These are phyloP conservation scores for Enteromius fasciolatus DNA, from an alignment of 2,797 vertebrate genomes.

Conservation along the genomic window DNA sequence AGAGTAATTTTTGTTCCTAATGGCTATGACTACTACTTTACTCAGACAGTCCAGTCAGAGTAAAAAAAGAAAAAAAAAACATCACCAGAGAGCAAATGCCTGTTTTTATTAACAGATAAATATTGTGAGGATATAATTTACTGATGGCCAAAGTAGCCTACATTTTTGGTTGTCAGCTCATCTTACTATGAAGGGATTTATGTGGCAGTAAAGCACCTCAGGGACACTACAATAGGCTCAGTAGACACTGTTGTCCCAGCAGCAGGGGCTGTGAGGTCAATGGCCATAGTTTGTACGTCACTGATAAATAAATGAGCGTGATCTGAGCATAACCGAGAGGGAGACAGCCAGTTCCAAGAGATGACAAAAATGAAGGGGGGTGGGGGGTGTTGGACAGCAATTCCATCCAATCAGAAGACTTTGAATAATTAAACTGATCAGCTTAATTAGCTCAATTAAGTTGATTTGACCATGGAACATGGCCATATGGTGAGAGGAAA, in stretches of 20 bases:
- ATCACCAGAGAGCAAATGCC: neutral
- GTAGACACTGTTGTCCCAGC: neutral
- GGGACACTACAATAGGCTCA: constrained; percentile 8
- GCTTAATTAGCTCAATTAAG: constrained; percentile 91
- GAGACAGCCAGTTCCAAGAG: neutral
- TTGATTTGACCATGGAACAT: constrained; percentile 88
- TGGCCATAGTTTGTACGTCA: neutral
- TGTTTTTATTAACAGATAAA: constrained; percentile 9
- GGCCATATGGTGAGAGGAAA: constrained; percentile 85
- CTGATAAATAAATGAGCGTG: neutral
- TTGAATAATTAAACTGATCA: constrained; percentile 91
- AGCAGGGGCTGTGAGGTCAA: constrained; percentile 7
- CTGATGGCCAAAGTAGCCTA: neutral
- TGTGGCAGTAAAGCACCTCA: neutral
- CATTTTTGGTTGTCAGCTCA: constrained; percentile 1
- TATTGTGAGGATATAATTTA: constrained; percentile 10
- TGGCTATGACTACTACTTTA: constrained; percentile 8
- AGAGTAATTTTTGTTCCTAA: constrained; percentile 7
- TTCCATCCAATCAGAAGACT: constrained; percentile 82
- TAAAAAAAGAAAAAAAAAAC: constrained; percentile 9
- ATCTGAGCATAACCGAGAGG: neutral
- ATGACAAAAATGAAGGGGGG: constrained; percentile 52
- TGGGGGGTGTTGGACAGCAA: constrained; percentile 51
- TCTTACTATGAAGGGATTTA: constrained; percentile 8
- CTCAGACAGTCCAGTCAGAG: neutral